Evolutionary conservation across 2,797 vertebrate species (phyloP).

Genomic region (Orestias chungarensis): DNA sequence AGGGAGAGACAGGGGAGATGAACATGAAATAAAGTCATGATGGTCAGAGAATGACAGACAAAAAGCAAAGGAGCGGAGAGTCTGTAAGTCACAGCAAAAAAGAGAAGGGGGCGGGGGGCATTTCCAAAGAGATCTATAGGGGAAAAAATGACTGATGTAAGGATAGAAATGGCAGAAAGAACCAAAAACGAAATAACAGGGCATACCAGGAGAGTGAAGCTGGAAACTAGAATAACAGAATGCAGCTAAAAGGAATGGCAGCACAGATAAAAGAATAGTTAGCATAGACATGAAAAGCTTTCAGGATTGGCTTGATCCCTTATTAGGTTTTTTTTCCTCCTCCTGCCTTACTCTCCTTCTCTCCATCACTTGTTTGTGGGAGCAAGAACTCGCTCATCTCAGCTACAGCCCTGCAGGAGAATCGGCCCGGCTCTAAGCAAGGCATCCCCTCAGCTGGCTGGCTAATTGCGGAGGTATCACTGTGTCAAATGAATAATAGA

Average conservation of each 20-base stretch:
- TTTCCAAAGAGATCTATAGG: constrained; percentile 34
- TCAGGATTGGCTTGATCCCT: constrained; percentile 58
- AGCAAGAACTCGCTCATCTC: constrained; percentile 24
- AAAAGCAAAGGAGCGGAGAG: constrained; percentile 22
- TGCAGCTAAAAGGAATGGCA: constrained; percentile 38
- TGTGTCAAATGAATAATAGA: constrained; percentile 76
- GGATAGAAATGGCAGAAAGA: constrained; percentile 26
- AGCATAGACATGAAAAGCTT: constrained; percentile 48
- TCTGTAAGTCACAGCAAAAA: constrained; percentile 16
- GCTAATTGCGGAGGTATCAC: constrained; percentile 74
- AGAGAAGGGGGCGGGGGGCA: constrained; percentile 23
- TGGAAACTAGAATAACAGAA: constrained; percentile 42
- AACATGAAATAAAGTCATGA: constrained; percentile 62
- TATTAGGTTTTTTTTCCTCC: background rate
- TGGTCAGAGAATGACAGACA: constrained; percentile 38
- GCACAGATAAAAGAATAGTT: constrained; percentile 60
- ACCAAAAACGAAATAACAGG: constrained; percentile 43
- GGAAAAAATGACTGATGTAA: constrained; percentile 47
- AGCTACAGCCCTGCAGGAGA: constrained; percentile 43
- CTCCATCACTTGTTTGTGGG: constrained; percentile 33
- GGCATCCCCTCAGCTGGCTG: constrained; percentile 50
- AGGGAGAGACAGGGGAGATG: constrained; percentile 40
- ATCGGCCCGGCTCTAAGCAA: constrained; percentile 29
- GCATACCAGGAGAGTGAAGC: constrained; percentile 32
- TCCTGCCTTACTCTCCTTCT: background rate